Evolutionary conservation across 1,140 invertebrate species (phyloP).

Genomic region (Drosophila simulans): DNA sequence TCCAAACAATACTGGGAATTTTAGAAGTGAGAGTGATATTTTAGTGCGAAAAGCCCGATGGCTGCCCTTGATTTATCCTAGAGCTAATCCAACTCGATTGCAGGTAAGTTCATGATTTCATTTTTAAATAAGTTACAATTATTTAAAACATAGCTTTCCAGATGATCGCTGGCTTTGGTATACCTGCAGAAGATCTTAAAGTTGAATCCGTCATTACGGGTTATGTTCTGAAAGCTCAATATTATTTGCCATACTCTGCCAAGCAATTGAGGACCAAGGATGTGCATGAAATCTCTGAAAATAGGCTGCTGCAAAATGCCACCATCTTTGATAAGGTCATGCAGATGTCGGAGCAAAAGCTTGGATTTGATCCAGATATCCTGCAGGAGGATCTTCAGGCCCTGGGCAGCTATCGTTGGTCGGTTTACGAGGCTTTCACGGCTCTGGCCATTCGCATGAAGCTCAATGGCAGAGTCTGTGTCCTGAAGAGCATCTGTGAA

Average conservation of each 20-base stretch:
- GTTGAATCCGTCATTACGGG: constrained; percentile 69
- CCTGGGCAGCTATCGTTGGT: constrained; percentile 64
- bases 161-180: constrained; percentile 81
- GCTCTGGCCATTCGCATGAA: constrained; percentile 85
- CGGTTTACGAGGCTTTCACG: constrained; percentile 59
- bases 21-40: constrained; percentile 40
- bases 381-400: constrained; percentile 14
- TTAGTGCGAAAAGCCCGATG: constrained; percentile 63
- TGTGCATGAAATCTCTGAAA: constrained; percentile 36
- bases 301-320: constrained; percentile 28
- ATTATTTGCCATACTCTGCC: constrained; percentile 61
- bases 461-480: constrained; percentile 88
- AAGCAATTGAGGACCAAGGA: constrained; percentile 54
- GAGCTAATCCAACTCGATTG: constrained; percentile 45
- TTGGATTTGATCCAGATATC: constrained; percentile 19
- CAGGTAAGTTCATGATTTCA: constrained; percentile 32
- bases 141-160: constrained; percentile 1
- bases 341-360: constrained; percentile 37
- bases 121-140: no score
- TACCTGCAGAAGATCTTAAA: constrained; percentile 66
- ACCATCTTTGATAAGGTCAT: constrained; percentile 57
- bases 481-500: constrained; percentile 91
- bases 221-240: constrained; percentile 80
- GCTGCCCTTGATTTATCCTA: constrained; percentile 61
- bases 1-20: neutral